phyloP scores from a whole-genome alignment of 2,113 vertebrate genomes.

The Scytalopus superciliaris region DNA sequence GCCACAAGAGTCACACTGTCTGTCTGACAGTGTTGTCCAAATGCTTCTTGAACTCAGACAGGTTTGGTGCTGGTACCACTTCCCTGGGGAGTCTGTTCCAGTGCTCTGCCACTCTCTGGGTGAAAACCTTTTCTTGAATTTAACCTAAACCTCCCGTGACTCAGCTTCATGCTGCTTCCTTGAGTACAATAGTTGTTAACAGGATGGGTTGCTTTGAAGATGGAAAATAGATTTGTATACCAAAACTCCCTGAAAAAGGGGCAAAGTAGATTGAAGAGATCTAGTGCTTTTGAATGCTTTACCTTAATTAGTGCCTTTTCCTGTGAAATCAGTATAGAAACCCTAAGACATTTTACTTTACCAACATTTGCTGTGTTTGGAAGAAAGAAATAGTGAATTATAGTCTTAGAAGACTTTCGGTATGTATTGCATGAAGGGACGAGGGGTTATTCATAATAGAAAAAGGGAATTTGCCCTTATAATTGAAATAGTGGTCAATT shows the following conservation, averaged over 20 bases:
- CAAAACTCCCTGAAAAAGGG: background rate
- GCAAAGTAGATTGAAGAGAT: background rate
- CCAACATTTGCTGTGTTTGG: background rate
- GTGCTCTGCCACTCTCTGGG: background rate
- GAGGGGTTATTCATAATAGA: background rate
- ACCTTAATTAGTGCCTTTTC: background rate
- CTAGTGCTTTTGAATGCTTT: background rate
- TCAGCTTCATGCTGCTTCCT: background rate
- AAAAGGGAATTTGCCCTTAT: background rate
- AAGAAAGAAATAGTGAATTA: background rate
- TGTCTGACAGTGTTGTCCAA: background rate
- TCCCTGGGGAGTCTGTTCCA: background rate
- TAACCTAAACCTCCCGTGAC: background rate
- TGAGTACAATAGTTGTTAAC: background rate
- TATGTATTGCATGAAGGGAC: background rate
- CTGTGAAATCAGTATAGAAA: background rate
- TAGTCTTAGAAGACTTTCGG: background rate
- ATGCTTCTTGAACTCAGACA: background rate
- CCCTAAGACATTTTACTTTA: background rate
- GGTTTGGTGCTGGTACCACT: background rate
- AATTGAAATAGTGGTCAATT: background rate
- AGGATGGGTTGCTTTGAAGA: background rate
- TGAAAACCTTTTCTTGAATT: background rate
- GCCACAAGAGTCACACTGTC: rapidly evolving
- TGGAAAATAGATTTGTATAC: background rate